Base-by-base conservation (phyloP, 2,888 invertebrate species). In the Tipula lateralis region DNA sequence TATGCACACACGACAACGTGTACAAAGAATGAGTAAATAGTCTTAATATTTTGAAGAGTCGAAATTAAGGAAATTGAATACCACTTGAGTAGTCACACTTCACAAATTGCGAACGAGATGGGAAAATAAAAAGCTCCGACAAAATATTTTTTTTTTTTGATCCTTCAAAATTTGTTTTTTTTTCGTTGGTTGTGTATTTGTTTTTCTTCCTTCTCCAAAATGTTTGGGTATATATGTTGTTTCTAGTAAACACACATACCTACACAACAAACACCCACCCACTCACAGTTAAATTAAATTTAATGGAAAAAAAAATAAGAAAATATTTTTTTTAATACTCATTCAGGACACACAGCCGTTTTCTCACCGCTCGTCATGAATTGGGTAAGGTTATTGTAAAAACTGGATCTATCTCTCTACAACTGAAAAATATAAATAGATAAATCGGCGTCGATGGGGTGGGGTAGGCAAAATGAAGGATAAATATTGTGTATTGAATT, bases 401-500 rank as follows among this genome's bases (percentile, higher is more conserved):
- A 7, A 66, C 24, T 24, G 24, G 24, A 66, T 66, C 24, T 24
- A 66, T 66, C 66, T 66, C 66, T 66, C 19, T 66, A 6, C 9
- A 66, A 66, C 6, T 66, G 66, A 24, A 66, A 66, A 66, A 66
- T n/a, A 66, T 66, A 66, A 66, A 66, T 66, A 66, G 66, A 24
- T 7, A 66, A 66, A 66, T 24, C 24, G 9, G 3, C 44, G 44
- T 5, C 12, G 39, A 6, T 32, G 39, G 39, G 4, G 44, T 16
- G 16, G 16, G 24, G 19, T 9, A 44, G 44, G 44, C 16, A 44
- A n/a, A n/a, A 16, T 16, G 16, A 44, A 16, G 36, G 9, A 66
- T 66, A 66, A 66, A 66, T 66, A 66, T 66, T 66, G 66, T 19
- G 66, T 66, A 66, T 66, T 66, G 66, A 66, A 66, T 66, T 66